Conservation (phyloP, 2,113 vertebrate species). For the Corydoras maculifer region DNA sequence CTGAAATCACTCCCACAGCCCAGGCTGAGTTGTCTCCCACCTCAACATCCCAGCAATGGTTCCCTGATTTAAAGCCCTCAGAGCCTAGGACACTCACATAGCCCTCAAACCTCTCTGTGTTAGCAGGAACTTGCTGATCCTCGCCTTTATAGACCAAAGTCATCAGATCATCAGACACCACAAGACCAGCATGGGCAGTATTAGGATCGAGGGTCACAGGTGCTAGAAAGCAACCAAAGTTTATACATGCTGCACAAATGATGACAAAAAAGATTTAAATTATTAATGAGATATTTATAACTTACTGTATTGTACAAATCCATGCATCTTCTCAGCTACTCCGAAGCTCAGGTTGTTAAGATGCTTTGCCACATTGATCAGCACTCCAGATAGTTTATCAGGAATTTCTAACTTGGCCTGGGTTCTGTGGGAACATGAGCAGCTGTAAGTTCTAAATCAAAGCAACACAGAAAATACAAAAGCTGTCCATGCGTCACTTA, state of each 20-base stretch:
- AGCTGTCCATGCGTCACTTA: neutral
- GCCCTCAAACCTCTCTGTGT: conserved; percentile 38
- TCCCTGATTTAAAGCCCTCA: conserved; percentile 36
- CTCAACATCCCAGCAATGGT: conserved; percentile 46
- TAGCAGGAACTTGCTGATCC: conserved; percentile 28
- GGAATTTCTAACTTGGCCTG: conserved; percentile 21
- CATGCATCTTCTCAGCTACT: conserved; percentile 38
- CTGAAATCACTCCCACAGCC: conserved; percentile 41
- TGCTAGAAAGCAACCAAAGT: conserved; percentile 18
- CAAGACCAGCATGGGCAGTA: conserved; percentile 27
- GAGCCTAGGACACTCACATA: conserved; percentile 35
- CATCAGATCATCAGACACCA: conserved; percentile 40
- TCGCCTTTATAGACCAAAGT: conserved; percentile 21
- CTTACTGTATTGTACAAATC: conserved; percentile 39
- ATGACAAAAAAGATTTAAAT: too few relatives aligned
- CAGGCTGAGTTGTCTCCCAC: conserved; percentile 42
- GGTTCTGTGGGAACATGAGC: too few relatives aligned
- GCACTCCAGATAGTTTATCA: conserved; percentile 23
- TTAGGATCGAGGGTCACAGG: conserved; percentile 42
- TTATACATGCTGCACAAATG: neutral
- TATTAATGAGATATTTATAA: neutral
- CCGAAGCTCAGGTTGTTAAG: conserved; percentile 37
- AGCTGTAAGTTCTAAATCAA: too few relatives aligned
- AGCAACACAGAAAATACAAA: neutral
- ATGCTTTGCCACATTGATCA: conserved; percentile 44